Evolutionary conservation across 2,113 vertebrate species (phyloP).

Genomic region (Papio anubis): DNA sequence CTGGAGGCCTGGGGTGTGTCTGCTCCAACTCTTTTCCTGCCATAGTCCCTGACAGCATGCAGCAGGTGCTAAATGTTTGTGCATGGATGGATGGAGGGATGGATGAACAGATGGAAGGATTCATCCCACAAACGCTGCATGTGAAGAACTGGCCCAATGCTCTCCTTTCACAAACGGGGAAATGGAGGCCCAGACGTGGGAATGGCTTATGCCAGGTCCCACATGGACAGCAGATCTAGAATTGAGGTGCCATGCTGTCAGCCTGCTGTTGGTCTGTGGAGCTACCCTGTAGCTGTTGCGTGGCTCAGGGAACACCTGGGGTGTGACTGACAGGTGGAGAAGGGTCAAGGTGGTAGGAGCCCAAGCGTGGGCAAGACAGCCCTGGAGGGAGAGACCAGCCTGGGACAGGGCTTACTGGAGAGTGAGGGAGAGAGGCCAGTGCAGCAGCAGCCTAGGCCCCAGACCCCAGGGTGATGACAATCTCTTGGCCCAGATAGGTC

Average conservation of each 20-base stretch:
- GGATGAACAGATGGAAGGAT: not conserved
- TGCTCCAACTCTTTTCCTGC: not conserved
- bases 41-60: not conserved
- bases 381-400: not conserved
- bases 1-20: not conserved
- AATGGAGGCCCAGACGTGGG: not conserved
- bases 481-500: not conserved
- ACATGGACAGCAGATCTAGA: not conserved
- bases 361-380: not conserved
- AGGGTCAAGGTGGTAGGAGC: not conserved
- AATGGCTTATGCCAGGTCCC: not conserved
- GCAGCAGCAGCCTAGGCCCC: not conserved
- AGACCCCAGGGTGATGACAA: not conserved
- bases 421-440: not conserved
- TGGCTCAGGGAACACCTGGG: not conserved
- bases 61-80: not conserved
- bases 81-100: not conserved
- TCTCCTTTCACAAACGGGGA: not conserved
- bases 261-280: not conserved
- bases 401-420: too few relatives aligned
- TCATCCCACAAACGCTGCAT: not conserved
- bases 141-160: not conserved
- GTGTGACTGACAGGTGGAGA: not conserved
- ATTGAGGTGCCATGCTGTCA: not conserved
- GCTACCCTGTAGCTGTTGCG: not conserved